Percentiles rank a stretch among this genome's conserved stretches.
Evolutionary conservation across 2,113 vertebrate genomes (phyloP).

Genomic region (Andinoacara biseriatus): DNA sequence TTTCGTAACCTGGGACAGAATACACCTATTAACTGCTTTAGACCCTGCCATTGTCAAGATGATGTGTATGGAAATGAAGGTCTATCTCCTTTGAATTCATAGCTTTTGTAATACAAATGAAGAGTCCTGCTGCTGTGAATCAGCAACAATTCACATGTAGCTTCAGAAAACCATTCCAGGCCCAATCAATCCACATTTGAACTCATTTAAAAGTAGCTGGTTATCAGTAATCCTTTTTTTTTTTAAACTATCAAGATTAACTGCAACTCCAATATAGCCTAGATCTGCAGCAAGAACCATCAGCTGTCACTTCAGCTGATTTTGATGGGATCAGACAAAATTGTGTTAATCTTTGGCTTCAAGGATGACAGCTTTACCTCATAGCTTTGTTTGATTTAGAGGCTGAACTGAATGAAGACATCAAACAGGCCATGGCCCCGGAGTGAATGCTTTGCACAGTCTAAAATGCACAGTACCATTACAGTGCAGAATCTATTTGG

Average conservation of each 20-base stretch:
- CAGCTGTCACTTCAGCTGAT: constrained; percentile 10
- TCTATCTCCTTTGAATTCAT: background rate
- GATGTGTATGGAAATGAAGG: constrained; percentile 40
- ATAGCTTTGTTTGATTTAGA: background rate
- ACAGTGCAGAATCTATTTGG: background rate
- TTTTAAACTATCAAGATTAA: background rate
- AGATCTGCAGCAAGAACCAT: background rate
- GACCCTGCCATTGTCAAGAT: background rate
- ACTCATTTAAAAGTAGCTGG: background rate
- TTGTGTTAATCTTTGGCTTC: constrained; percentile 27
- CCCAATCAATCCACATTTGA: background rate
- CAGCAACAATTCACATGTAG: background rate
- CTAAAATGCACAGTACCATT: background rate
- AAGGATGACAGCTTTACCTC: constrained; percentile 5
- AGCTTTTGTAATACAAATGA: constrained; percentile 49
- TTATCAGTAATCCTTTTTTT: background rate
- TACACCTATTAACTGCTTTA: background rate
- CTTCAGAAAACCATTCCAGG: background rate
- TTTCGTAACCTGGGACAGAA: background rate
- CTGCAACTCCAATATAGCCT: background rate
- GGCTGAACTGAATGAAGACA: background rate
- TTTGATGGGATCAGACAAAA: constrained; percentile 40
- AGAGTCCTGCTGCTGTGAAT: background rate
- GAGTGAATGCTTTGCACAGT: background rate
- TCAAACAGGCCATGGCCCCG: background rate